Evolutionary conservation across 2,113 vertebrate genomes (phyloP).

Genomic region (Girardinichthys multiradiatus): DNA sequence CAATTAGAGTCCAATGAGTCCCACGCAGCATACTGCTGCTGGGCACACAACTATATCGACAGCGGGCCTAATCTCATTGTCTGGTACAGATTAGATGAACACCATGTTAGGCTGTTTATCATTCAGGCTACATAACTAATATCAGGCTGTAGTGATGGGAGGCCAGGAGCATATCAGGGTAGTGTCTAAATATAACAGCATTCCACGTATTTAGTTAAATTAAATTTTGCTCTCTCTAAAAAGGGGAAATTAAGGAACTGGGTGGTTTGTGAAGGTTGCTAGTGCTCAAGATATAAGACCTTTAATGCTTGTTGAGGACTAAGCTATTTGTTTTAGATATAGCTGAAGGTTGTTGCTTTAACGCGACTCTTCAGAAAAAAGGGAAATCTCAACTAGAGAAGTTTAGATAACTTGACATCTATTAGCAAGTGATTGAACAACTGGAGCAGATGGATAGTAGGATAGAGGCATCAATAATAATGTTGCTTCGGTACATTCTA

Average conservation of each 20-base stretch:
- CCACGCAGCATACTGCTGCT: conserved; percentile 23
- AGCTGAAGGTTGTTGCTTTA: background rate
- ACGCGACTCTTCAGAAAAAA: background rate
- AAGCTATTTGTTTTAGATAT: background rate
- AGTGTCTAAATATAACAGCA: background rate
- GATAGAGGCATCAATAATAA: too few relatives aligned
- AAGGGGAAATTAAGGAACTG: background rate
- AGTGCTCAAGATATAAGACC: too few relatives aligned
- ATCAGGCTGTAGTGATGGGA: background rate
- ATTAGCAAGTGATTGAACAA: too few relatives aligned
- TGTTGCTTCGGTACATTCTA: too few relatives aligned
- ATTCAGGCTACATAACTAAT: conserved; percentile 7
- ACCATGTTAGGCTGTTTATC: conserved; percentile 30
- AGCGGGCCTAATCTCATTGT: conserved; percentile 36
- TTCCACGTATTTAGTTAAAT: background rate
- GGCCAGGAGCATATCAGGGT: background rate
- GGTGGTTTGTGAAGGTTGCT: too few relatives aligned
- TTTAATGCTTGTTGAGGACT: background rate
- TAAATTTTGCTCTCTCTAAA: background rate
- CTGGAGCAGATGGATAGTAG: too few relatives aligned
- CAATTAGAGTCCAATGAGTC: conserved; percentile 46
- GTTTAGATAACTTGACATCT: too few relatives aligned
- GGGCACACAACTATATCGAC: conserved; percentile 34
- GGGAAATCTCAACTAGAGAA: too few relatives aligned
- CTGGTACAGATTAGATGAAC: conserved; percentile 37